Evolutionary conservation across 2,888 invertebrate species (phyloP).

Genomic region (Drosophila testacea): DNA sequence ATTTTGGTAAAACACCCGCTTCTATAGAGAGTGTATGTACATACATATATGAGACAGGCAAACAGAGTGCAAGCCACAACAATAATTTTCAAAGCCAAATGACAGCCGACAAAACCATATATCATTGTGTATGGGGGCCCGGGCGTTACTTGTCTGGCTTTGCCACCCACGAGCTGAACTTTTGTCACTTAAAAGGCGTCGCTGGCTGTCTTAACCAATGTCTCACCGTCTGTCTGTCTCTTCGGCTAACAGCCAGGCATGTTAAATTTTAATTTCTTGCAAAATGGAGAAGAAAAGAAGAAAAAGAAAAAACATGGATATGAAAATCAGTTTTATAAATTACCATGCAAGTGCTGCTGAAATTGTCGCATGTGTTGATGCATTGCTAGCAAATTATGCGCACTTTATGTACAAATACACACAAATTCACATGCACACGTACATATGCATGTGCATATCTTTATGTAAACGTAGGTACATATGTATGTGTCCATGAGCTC

Average conservation of each 20-base stretch:
- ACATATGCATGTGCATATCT: background rate
- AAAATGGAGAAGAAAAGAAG: constrained; percentile 19
- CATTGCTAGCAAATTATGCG: constrained; percentile 78
- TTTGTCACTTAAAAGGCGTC: constrained; percentile 79
- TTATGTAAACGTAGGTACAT: background rate
- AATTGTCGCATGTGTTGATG: constrained; percentile 77
- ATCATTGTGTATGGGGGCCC: constrained; percentile 69
- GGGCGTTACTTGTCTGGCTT: constrained; percentile 66
- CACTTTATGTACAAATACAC: constrained; percentile 54
- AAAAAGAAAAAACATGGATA: constrained; percentile 9
- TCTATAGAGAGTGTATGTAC: constrained; percentile 3
- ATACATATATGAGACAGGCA: constrained; percentile 20
- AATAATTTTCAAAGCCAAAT: constrained; percentile 77
- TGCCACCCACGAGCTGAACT: constrained; percentile 80
- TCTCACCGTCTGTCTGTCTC: constrained; percentile 50
- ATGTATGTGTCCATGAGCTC: constrained; percentile 13
- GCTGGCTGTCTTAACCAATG: constrained; percentile 70
- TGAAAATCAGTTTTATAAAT: constrained; percentile 71
- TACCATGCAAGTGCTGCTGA: constrained; percentile 72
- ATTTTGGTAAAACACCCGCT: constrained; percentile 3
- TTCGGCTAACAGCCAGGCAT: constrained; percentile 24
- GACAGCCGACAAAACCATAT: constrained; percentile 84
- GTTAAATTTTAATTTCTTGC: constrained; percentile 72
- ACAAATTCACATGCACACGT: background rate
- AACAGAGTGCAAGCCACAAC: constrained; percentile 64